These are phyloP conservation scores for Athalia cordata DNA, from an alignment of 2,888 invertebrate species.

Conservation along the genomic window DNA sequence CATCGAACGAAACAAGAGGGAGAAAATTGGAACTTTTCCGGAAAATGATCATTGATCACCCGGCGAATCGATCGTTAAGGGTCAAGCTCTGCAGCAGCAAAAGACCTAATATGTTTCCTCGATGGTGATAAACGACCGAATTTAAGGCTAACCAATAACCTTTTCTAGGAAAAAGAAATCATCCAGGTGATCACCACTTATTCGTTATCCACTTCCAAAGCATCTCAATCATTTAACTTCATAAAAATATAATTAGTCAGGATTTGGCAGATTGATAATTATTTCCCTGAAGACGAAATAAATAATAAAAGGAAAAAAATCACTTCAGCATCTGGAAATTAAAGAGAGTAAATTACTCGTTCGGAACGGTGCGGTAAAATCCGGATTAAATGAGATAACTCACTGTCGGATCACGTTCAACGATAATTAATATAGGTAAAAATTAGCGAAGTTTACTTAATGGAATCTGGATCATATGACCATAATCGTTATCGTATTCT, in stretches of 20 bases:
- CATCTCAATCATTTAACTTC: background rate
- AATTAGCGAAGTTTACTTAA: background rate
- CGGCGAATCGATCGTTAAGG: slow-evolving; percentile 1
- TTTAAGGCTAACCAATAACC: slow-evolving; percentile 26
- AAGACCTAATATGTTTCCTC: slow-evolving; percentile 24
- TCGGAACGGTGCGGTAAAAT: too few species aligned
- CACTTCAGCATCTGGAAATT: background rate
- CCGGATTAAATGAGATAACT: background rate
- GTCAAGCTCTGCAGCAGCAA: background rate
- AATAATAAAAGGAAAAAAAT: too few species aligned
- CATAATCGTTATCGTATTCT: slow-evolving; percentile 17
- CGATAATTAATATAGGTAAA: background rate
- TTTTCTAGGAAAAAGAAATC: too few species aligned
- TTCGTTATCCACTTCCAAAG: background rate
- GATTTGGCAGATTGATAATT: too few species aligned
- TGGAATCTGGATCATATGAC: slow-evolving; percentile 13
- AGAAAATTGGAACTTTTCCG: background rate
- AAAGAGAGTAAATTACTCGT: background rate
- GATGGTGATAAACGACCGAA: slow-evolving; percentile 28
- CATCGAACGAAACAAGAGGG: background rate
- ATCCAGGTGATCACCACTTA: background rate
- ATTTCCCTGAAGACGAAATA: too few species aligned
- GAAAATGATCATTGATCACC: background rate
- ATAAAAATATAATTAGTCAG: too few species aligned
- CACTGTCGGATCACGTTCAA: background rate